phyloP scores from a whole-genome alignment of 2,888 invertebrate genomes.

The Tiliacea aurago region DNA sequence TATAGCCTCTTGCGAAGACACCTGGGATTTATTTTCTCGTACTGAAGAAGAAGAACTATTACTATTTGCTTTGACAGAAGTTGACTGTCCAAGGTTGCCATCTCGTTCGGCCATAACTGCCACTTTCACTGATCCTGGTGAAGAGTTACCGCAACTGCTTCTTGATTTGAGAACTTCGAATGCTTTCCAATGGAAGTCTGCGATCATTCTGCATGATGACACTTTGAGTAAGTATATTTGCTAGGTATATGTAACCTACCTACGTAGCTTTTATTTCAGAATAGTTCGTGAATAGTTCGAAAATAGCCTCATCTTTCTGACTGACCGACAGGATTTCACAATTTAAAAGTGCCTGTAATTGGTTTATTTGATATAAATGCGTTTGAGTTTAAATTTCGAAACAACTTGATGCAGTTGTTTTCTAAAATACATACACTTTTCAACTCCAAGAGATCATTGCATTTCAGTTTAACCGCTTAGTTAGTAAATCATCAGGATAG shows the following conservation, averaged over 20 bases:
- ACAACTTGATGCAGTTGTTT: neutral
- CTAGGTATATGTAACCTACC: neutral
- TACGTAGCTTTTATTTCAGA: neutral
- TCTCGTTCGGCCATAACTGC: slow-evolving; percentile 92
- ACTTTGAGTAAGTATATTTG: slow-evolving; percentile 91
- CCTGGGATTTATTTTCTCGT: slow-evolving; percentile 93
- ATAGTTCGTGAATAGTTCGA: no score
- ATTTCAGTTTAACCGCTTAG: neutral
- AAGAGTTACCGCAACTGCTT: slow-evolving; percentile 94
- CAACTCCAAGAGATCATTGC: neutral
- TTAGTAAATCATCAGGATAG: neutral
- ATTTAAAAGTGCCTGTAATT: no score
- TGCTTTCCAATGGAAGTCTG: slow-evolving; percentile 93
- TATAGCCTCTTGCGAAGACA: slow-evolving; percentile 93
- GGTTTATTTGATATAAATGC: no score
- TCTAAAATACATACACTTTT: neutral
- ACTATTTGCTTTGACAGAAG: slow-evolving; percentile 94
- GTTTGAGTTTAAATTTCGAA: no score
- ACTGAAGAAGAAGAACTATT: slow-evolving; percentile 92
- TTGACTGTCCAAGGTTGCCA: slow-evolving; percentile 95
- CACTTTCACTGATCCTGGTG: slow-evolving; percentile 92
- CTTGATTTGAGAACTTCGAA: slow-evolving; percentile 93
- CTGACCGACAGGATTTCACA: no score
- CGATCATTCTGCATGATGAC: slow-evolving; percentile 93
- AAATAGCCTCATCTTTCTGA: no score